Evolutionary conservation across 1,140 invertebrate genomes (phyloP).

Genomic region (Solenopsis invicta): DNA sequence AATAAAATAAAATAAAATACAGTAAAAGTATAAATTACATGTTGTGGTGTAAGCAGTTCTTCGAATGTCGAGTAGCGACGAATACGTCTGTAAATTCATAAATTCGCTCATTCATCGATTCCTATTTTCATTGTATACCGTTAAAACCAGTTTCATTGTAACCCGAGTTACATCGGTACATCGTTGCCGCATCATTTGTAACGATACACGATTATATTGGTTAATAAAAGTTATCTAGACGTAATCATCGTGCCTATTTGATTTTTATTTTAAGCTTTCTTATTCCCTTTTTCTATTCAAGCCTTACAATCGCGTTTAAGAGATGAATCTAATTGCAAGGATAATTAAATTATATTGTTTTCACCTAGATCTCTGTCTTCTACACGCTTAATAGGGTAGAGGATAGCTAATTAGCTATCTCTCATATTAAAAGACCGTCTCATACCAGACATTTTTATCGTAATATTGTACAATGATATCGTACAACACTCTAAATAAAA

Average conservation of each 20-base stretch:
- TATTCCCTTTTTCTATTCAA: background rate
- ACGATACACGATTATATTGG: slow-evolving; percentile 86
- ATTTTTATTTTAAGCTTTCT: background rate
- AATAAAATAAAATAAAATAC: slow-evolving; percentile 80
- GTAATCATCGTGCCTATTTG: slow-evolving; percentile 74
- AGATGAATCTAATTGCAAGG: background rate
- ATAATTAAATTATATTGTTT: slow-evolving; percentile 16
- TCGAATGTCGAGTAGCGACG: slow-evolving; percentile 84
- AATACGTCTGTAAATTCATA: slow-evolving; percentile 77
- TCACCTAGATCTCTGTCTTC: background rate
- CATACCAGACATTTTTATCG: no score
- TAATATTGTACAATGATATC: no score
- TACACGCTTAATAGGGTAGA: no score
- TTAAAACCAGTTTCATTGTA: slow-evolving; percentile 85
- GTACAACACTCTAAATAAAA: no score
- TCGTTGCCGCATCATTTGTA: slow-evolving; percentile 84
- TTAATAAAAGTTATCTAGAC: slow-evolving; percentile 88
- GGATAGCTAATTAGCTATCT: no score
- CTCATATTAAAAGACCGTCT: no score
- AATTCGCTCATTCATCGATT: slow-evolving; percentile 85
- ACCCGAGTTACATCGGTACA: slow-evolving; percentile 84
- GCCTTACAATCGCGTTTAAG: background rate
- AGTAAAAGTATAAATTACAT: slow-evolving; percentile 81
- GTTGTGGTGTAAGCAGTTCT: slow-evolving; percentile 86
- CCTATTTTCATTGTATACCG: slow-evolving; percentile 84